Conservation (phyloP, 2,888 invertebrate genomes). For the Cyclophora punctaria region DNA sequence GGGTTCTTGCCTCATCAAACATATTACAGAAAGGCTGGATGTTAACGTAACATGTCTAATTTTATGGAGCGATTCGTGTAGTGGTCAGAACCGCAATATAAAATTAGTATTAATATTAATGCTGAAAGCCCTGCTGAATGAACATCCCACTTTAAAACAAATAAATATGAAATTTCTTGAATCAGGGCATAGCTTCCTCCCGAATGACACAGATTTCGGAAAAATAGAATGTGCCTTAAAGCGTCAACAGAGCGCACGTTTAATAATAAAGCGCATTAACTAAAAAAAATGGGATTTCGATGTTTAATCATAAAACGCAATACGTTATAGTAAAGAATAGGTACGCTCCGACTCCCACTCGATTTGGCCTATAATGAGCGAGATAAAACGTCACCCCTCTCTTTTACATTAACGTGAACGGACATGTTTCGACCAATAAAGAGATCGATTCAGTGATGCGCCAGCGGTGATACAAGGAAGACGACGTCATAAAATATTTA, state of each 20-base stretch:
- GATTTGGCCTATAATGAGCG: too few species aligned
- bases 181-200: slow-evolving; percentile 10
- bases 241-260: slow-evolving; percentile 3
- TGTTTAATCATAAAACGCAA: too few species aligned
- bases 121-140: slow-evolving; percentile 7
- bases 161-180: slow-evolving; percentile 4
- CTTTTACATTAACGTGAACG: too few species aligned
- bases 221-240: slow-evolving; percentile 16
- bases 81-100: slow-evolving; percentile 21
- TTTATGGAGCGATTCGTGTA: slow-evolving; percentile 15
- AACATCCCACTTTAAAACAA: slow-evolving; percentile 4
- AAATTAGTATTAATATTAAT: slow-evolving; percentile 17
- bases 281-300: too few species aligned
- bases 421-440: too few species aligned
- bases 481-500: too few species aligned
- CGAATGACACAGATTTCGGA: slow-evolving; percentile 17
- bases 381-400: too few species aligned
- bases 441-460: too few species aligned
- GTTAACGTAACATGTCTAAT: background rate
- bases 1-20: slow-evolving; percentile 9
- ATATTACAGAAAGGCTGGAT: background rate
- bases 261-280: too few species aligned
- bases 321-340: too few species aligned
- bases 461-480: too few species aligned
- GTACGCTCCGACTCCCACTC: too few species aligned